A percentile compares a stretch with the other conserved stretches of the same genome.
Conservation (phyloP, 2,888 invertebrate genomes). For the Lepas anatifera region DNA sequence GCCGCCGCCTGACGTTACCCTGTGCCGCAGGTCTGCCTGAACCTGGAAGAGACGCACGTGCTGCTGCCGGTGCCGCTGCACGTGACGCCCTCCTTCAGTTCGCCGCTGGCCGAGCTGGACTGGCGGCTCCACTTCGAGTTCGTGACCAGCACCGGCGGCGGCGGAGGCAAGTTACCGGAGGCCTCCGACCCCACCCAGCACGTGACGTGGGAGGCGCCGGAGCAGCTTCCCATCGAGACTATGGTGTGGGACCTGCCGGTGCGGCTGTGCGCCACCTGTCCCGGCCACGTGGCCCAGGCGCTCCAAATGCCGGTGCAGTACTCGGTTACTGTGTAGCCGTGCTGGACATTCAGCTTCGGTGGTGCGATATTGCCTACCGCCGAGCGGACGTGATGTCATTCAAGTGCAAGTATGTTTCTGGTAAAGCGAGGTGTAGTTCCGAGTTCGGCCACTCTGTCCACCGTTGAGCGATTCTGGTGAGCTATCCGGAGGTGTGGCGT, state of each 20-base stretch:
- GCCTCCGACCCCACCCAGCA: conserved; percentile 40
- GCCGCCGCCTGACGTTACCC: neutral
- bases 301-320: neutral
- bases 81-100: conserved; percentile 89
- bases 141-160: conserved; percentile 53
- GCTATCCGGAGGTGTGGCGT: neutral
- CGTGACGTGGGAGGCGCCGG: conserved; percentile 66
- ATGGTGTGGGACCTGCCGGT: conserved; percentile 98
- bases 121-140: conserved; percentile 98
- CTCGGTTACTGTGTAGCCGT: neutral
- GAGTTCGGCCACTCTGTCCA: too few species aligned
- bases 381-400: too few species aligned
- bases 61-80: conserved; percentile 88
- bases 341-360: too few species aligned
- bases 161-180: neutral
- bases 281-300: neutral
- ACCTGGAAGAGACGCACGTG: conserved; percentile 58
- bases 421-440: too few species aligned
- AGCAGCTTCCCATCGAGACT: conserved; percentile 81
- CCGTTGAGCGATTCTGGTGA: too few species aligned
- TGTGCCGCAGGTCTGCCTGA: conserved; percentile 57
- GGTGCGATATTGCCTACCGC: too few species aligned
- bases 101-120: conserved; percentile 72
- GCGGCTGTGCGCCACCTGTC: neutral
- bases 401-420: too few species aligned